These are phyloP conservation scores for Heliconius hewitsoni DNA, from an alignment of 1,140 invertebrate genomes.

Conservation along the genomic window DNA sequence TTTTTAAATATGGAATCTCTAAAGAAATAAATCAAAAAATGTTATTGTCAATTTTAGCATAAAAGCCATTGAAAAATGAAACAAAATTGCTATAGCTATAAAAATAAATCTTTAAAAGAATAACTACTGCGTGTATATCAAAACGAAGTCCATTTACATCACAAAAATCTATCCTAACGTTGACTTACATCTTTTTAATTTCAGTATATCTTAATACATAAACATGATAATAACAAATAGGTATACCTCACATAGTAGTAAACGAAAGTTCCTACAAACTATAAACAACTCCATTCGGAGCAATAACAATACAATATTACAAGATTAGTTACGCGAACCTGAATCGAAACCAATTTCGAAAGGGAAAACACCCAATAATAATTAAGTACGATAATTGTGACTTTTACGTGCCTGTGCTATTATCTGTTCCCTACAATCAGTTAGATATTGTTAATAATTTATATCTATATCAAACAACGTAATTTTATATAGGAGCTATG, in stretches of 20 bases:
- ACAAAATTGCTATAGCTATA: conserved; percentile 7
- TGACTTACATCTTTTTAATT: background rate
- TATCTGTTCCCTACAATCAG: conserved; percentile 36
- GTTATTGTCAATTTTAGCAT: conserved; percentile 2
- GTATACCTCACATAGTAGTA: conserved; percentile 28
- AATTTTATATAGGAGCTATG: background rate
- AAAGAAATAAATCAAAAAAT: background rate
- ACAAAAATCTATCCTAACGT: background rate
- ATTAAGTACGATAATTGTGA: conserved; percentile 66
- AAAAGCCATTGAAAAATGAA: background rate
- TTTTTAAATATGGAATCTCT: too few species aligned
- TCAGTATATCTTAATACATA: background rate
- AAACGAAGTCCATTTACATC: background rate
- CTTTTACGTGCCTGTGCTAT: conserved; percentile 56
- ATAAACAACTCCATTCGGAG: conserved; percentile 39
- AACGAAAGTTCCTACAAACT: conserved; percentile 44
- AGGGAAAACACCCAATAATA: conserved; percentile 59
- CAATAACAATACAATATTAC: conserved; percentile 48
- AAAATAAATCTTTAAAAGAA: conserved; percentile 3
- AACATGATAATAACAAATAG: conserved; percentile 25
- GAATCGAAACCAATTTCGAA: conserved; percentile 47
- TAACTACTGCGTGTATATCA: background rate
- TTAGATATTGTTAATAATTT: background rate
- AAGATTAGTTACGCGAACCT: conserved; percentile 49
- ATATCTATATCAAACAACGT: background rate